Evolutionary conservation across 2,797 vertebrate species (phyloP), one percentile per base, ranked within the genome.

Genomic region (Tarsius wallacei): DNA sequence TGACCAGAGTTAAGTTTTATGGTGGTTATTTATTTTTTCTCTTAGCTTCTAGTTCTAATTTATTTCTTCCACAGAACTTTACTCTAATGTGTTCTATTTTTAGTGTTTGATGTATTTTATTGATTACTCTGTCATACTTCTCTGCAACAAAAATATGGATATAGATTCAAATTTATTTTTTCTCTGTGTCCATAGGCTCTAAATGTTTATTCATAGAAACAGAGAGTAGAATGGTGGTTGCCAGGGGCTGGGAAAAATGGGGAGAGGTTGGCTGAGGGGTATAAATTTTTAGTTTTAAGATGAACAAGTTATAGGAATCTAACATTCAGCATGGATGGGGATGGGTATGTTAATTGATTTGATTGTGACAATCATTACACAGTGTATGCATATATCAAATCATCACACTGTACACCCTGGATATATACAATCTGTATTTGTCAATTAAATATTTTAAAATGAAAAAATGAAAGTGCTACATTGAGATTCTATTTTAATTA

Each of bases 301-400:
- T 16, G 4, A 21, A 26, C 36, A 24, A 1, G 24, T 59, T 74
- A 77, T 14, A 22, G 59, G 2, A 4, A 22, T 31, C 36, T 24
- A 16, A 8, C 0, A 0, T 0, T 0, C 28, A 57, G 21, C 3
- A 4, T 0, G 13, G 10, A 6, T 11, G n/a, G 49, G 8, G 31
- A 85, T 7, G 70, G 28, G 3, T 31, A 10, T 31, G 51, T 33
- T 10, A 8, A n/a, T 14, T 47, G n/a, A 31, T 22, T 9, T 53
- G 59, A 19, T 10, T 26, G 0, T n/a, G 24, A 47, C 31, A 13
- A 4, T 49, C 6, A 55, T 55, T 13, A 19, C 12, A 47, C 10
- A 2, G 4, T 9, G 1, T 19, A 36, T 3, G n/a, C 33, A 19
- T 57, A 49, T 6, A 22, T 11, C 51, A 15, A 33, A 51, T 33